These are phyloP conservation scores for Ictalurus furcatus DNA, from an alignment of 2,113 vertebrate species.

Conservation along the genomic window DNA sequence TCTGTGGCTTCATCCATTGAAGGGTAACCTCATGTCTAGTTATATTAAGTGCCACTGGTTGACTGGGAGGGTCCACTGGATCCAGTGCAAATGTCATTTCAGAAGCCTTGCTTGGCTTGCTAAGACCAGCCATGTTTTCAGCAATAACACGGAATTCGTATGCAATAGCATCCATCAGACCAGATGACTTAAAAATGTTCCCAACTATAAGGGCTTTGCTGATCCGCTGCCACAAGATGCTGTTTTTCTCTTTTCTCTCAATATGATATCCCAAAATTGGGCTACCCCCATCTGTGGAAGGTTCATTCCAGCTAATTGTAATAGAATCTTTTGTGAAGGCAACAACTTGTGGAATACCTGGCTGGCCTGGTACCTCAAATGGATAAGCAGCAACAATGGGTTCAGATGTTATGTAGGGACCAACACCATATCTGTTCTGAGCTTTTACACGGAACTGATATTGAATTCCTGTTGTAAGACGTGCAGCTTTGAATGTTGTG, in stretches of 20 bases:
- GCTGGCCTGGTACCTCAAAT: slow-evolving; percentile 93
- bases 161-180: slow-evolving; percentile 90
- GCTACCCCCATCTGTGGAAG: slow-evolving; percentile 91
- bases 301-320: slow-evolving; percentile 94
- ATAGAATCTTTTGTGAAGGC: slow-evolving; percentile 90
- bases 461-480: slow-evolving; percentile 86
- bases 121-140: slow-evolving; percentile 94
- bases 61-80: slow-evolving; percentile 91
- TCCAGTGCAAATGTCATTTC: slow-evolving; percentile 88
- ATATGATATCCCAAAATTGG: slow-evolving; percentile 92
- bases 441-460: slow-evolving; percentile 98
- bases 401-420: slow-evolving; percentile 83
- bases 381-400: slow-evolving; percentile 88
- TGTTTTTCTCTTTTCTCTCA: slow-evolving; percentile 96
- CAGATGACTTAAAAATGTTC: slow-evolving; percentile 94
- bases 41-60: slow-evolving; percentile 88
- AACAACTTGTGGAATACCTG: slow-evolving; percentile 86
- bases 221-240: slow-evolving; percentile 93
- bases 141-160: slow-evolving; percentile 96
- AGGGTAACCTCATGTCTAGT: slow-evolving; percentile 93
- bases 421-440: slow-evolving; percentile 93
- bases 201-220: slow-evolving; percentile 88
- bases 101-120: slow-evolving; percentile 93
- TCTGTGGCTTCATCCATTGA: slow-evolving; percentile 93
- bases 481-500: slow-evolving; percentile 92